phyloP scores from a whole-genome alignment of 1,140 invertebrate genomes.

The Lepidurus arcticus region DNA sequence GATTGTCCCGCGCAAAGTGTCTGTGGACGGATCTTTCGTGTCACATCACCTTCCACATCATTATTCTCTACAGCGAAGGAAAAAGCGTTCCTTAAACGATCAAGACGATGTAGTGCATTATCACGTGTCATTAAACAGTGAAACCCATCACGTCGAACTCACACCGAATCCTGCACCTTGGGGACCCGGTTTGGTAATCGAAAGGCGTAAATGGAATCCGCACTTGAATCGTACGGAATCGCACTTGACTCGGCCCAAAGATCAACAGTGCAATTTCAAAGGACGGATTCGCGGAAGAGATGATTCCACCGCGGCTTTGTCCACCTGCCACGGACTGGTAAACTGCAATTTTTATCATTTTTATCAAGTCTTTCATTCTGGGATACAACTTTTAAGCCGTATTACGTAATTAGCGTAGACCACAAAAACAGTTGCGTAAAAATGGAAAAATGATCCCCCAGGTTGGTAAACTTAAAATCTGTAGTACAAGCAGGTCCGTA shows the following conservation, averaged over 20 bases:
- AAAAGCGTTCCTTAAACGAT: conserved; percentile 39
- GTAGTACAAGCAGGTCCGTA: too few relatives aligned
- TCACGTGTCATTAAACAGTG: conserved; percentile 50
- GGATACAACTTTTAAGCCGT: too few relatives aligned
- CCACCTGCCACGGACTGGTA: conserved; percentile 75
- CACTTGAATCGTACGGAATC: conserved; percentile 49
- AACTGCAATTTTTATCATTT: conserved; percentile 40
- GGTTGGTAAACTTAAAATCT: neutral
- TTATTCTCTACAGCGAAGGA: conserved; percentile 39
- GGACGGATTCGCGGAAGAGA: conserved; percentile 62
- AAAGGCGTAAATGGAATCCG: conserved; percentile 55
- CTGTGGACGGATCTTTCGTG: conserved; percentile 50
- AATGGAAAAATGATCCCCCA: neutral
- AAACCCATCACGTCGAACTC: conserved; percentile 52
- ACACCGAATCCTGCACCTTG: conserved; percentile 61
- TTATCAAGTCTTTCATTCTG: neutral
- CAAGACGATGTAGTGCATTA: conserved; percentile 50
- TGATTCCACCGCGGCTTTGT: conserved; percentile 63
- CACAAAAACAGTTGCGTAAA: neutral
- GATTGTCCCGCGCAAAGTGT: conserved; percentile 54
- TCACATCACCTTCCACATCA: conserved; percentile 52
- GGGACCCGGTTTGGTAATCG: conserved; percentile 61
- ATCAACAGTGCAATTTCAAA: conserved; percentile 65
- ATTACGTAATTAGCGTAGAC: neutral
- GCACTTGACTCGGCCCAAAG: conserved; percentile 43